phyloP scores from a whole-genome alignment of 1,140 invertebrate species.

The Drosophila suzukii region DNA sequence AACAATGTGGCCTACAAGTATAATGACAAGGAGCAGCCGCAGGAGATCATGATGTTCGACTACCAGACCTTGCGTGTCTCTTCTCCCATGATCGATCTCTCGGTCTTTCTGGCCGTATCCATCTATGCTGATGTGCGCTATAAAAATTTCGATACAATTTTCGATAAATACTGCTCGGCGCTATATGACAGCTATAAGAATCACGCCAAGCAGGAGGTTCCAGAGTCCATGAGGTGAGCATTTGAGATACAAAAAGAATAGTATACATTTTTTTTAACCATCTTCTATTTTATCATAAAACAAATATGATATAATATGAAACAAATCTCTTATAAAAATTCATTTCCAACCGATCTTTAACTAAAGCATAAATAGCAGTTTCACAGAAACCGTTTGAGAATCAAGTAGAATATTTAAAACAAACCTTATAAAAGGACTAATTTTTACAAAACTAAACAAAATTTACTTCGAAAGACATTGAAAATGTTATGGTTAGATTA shows the following conservation, averaged over 20 bases:
- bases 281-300: too few relatives aligned
- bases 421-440: too few relatives aligned
- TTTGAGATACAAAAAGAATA: neutral
- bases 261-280: too few relatives aligned
- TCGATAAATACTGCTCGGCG: constrained; percentile 61
- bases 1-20: constrained; percentile 81
- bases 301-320: too few relatives aligned
- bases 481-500: too few relatives aligned
- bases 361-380: too few relatives aligned
- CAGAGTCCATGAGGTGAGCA: constrained; percentile 61
- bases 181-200: constrained; percentile 46
- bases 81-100: constrained; percentile 80
- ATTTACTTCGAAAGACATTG: too few relatives aligned
- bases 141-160: constrained; percentile 66
- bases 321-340: too few relatives aligned
- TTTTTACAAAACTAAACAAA: too few relatives aligned
- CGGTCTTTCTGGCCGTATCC: constrained; percentile 65
- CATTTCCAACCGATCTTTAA: too few relatives aligned
- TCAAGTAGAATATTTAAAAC: too few relatives aligned
- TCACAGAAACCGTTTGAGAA: too few relatives aligned
- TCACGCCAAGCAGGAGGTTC: constrained; percentile 35
- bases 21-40: constrained; percentile 42
- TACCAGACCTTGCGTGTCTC: constrained; percentile 74
- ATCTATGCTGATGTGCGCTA: constrained; percentile 59
- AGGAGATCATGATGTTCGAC: constrained; percentile 82